phyloP scores from a whole-genome alignment of 2,797 vertebrate genomes.

The Podargus strigoides region DNA sequence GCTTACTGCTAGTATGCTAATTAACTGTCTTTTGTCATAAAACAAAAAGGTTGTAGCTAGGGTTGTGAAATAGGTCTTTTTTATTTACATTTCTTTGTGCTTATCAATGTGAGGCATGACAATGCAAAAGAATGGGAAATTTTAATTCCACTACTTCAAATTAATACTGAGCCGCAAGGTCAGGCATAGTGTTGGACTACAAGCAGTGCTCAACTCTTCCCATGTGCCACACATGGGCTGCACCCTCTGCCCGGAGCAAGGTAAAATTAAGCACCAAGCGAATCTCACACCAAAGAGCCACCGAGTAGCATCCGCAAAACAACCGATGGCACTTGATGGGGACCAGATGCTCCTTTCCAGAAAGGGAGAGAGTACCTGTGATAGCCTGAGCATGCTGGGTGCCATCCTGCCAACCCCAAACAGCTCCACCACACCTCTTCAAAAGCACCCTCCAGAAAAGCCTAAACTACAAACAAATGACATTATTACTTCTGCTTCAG shows the following conservation, averaged over 20 bases:
- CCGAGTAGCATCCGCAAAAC: background rate
- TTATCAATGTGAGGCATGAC: constrained; percentile 76
- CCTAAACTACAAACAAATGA: background rate
- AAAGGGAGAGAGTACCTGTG: background rate
- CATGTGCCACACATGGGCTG: accelerated
- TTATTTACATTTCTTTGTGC: constrained; percentile 81
- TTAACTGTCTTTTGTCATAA: constrained; percentile 86
- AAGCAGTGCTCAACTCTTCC: background rate
- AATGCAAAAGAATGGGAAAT: constrained; percentile 76
- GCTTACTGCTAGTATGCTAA: constrained; percentile 85
- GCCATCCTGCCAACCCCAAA: background rate
- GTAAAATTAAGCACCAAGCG: background rate
- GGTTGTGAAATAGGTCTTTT: constrained; percentile 78
- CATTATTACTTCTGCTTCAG: background rate
- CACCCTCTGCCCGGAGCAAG: background rate
- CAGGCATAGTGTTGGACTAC: background rate
- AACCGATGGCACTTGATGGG: background rate
- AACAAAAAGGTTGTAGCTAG: constrained; percentile 77
- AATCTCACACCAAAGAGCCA: background rate
- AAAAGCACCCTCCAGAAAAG: background rate
- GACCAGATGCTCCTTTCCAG: background rate
- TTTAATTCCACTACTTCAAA: constrained; percentile 71
- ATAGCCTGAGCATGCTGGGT: background rate
- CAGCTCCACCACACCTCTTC: background rate
- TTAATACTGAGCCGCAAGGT: constrained; percentile 64